Percentiles rank a stretch among this genome's conserved stretches.
Conservation (phyloP, 2,797 vertebrate genomes). For the Cossypha caffra region DNA sequence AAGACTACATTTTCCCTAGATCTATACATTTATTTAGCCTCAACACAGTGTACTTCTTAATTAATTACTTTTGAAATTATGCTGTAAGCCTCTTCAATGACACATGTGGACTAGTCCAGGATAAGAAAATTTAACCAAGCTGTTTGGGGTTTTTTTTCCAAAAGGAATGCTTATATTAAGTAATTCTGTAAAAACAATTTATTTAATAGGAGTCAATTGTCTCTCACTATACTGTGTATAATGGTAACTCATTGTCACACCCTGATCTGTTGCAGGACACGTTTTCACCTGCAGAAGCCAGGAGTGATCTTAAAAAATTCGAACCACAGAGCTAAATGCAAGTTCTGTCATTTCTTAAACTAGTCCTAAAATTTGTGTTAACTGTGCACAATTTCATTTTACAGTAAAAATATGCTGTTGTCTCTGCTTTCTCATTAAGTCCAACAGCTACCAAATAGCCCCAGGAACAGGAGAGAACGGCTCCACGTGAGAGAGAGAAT, state of each 20-base stretch:
- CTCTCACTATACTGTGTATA: not conserved
- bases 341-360: not conserved
- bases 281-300: not conserved
- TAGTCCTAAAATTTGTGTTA: not conserved
- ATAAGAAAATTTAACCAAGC: not conserved
- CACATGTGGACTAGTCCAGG: not conserved
- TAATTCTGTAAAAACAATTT: not conserved
- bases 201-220: not conserved
- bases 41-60: not conserved
- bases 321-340: not conserved
- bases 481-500: not conserved
- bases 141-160: not conserved
- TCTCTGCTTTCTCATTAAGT: not conserved
- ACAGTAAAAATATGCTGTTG: not conserved
- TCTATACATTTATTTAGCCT: not conserved
- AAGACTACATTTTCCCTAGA: not conserved
- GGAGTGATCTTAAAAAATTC: not conserved
- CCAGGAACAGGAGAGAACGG: not conserved
- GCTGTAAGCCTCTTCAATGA: not conserved
- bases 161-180: not conserved
- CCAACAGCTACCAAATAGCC: not conserved
- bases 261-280: not conserved
- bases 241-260: not conserved
- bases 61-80: not conserved
- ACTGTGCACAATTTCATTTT: not conserved